These are phyloP conservation scores for Pristiophorus japonicus DNA, from an alignment of 2,113 vertebrate species.

Conservation along the genomic window DNA sequence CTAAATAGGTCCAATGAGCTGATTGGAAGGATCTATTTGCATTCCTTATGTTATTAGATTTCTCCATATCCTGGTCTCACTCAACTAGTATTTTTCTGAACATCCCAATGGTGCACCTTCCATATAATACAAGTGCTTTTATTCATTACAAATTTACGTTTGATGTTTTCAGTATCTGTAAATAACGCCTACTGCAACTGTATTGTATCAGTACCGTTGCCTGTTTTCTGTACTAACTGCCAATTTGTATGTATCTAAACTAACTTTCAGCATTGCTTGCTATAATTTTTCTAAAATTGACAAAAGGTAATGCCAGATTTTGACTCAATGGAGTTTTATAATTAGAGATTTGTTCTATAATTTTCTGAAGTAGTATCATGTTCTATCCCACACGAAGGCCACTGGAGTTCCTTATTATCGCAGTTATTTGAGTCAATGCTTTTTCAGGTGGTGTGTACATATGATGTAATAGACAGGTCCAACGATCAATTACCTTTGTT, in stretches of 20 bases:
- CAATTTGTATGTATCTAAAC: neutral
- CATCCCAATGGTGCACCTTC: neutral
- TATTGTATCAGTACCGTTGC: neutral
- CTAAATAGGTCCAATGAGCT: neutral
- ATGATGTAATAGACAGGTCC: conserved; percentile 36
- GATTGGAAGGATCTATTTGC: neutral
- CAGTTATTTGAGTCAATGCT: neutral
- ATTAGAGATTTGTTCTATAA: neutral
- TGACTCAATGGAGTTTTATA: neutral
- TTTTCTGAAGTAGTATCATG: neutral
- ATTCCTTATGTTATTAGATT: neutral
- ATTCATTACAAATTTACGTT: neutral
- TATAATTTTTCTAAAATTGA: neutral
- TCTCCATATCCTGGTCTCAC: neutral
- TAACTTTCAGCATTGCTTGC: neutral
- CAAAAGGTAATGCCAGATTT: neutral
- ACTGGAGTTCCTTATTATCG: neutral
- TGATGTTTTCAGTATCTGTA: neutral
- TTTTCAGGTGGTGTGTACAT: conserved; percentile 24
- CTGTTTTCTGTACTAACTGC: neutral
- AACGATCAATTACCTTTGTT: neutral
- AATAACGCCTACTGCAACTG: neutral
- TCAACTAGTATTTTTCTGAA: neutral
- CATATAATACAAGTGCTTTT: neutral
- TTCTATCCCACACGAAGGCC: neutral